phyloP scores from a whole-genome alignment of 2,888 invertebrate genomes.

The Acleris literana region DNA sequence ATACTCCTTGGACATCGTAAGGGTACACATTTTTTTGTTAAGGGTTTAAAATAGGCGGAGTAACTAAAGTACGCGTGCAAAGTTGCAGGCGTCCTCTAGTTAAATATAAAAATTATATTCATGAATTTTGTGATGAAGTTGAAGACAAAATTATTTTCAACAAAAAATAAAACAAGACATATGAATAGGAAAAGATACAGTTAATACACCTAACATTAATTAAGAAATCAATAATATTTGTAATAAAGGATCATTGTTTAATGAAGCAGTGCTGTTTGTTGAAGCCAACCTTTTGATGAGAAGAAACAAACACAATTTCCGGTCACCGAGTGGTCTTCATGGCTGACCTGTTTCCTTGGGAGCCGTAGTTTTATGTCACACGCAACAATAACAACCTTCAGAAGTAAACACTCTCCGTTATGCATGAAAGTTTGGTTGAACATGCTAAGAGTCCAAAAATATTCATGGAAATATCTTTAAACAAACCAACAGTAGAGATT shows the following conservation, averaged over 20 bases:
- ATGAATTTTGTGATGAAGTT: too few species aligned
- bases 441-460: too few species aligned
- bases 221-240: neutral
- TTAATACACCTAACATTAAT: neutral
- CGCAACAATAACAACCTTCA: neutral
- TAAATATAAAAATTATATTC: too few species aligned
- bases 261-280: conserved; percentile 10
- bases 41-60: too few species aligned
- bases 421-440: neutral
- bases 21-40: too few species aligned
- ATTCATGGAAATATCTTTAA: neutral
- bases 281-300: conserved; percentile 42
- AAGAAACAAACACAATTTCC: conserved; percentile 59
- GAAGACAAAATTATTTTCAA: too few species aligned
- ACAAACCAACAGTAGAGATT: conserved; percentile 2
- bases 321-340: conserved; percentile 57
- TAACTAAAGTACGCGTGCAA: too few species aligned
- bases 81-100: too few species aligned
- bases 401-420: neutral
- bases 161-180: too few species aligned
- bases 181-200: too few species aligned
- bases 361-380: conserved; percentile 26
- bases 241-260: neutral
- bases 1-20: too few species aligned
- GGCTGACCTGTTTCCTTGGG: conserved; percentile 59